Percentiles rank a stretch among this genome's conserved stretches.
phyloP scores from a whole-genome alignment of 2,113 vertebrate genomes.

The Progne subis region DNA sequence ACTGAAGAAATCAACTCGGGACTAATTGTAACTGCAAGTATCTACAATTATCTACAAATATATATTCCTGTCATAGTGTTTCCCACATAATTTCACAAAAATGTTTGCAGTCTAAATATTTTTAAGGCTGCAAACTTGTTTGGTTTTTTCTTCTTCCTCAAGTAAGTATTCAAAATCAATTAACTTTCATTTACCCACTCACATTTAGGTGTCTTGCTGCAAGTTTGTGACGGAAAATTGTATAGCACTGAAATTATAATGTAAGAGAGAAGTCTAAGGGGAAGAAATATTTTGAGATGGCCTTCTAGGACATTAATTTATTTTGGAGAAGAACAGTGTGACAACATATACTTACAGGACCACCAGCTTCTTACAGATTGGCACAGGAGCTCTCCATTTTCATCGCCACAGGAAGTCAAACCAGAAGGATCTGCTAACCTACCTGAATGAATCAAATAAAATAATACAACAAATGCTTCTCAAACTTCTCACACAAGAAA shows the following conservation, averaged over 20 bases:
- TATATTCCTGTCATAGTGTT: not conserved
- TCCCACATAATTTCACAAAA: not conserved
- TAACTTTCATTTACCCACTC: not conserved
- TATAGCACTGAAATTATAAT: not conserved
- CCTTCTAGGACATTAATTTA: not conserved
- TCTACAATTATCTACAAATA: not conserved
- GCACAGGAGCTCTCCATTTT: constrained; percentile 39
- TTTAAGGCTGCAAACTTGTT: not conserved
- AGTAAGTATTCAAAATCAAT: not conserved
- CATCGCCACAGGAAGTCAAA: constrained; percentile 40
- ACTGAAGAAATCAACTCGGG: not conserved
- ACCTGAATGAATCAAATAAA: constrained; percentile 60
- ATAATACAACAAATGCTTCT: not conserved
- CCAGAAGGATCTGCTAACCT: constrained; percentile 71
- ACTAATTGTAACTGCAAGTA: not conserved
- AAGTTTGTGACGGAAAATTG: not conserved
- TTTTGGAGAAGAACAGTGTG: not conserved
- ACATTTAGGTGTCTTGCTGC: not conserved
- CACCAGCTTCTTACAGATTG: constrained; percentile 79
- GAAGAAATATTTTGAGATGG: not conserved
- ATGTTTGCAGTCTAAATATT: not conserved
- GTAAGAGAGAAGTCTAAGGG: not conserved
- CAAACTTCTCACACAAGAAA: not conserved
- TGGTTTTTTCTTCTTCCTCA: not conserved
- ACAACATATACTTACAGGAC: constrained; percentile 73